Conservation (phyloP, 2,113 vertebrate species). For the Megaptera novaeangliae region DNA sequence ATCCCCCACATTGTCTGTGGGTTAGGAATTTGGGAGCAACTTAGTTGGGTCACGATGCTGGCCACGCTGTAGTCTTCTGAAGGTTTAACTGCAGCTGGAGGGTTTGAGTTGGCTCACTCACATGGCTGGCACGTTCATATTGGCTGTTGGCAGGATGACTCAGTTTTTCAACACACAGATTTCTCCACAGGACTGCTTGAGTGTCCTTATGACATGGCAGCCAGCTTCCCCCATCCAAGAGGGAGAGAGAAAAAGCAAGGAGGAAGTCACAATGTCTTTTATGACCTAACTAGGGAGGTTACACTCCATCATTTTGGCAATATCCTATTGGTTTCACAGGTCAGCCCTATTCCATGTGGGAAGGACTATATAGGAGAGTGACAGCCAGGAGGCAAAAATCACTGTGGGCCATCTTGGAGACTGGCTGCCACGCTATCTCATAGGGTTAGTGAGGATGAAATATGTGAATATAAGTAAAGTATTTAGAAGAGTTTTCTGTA, state of each 20-base stretch:
- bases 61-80: background rate
- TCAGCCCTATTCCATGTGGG: background rate
- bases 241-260: background rate
- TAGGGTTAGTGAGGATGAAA: background rate
- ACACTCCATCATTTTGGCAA: background rate
- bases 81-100: background rate
- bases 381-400: background rate
- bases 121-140: background rate
- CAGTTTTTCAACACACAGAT: background rate
- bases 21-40: background rate
- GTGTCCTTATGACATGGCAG: background rate
- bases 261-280: background rate
- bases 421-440: background rate
- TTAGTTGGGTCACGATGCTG: background rate
- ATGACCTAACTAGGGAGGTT: background rate
- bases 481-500: background rate
- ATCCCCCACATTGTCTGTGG: background rate
- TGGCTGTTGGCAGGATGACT: background rate
- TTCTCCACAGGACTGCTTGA: background rate
- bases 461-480: background rate
- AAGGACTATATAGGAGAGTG: background rate
- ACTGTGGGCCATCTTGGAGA: background rate
- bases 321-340: no score
- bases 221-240: background rate
- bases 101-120: background rate